Conservation (phyloP, 2,113 vertebrate genomes). For the Barbus barbus region DNA sequence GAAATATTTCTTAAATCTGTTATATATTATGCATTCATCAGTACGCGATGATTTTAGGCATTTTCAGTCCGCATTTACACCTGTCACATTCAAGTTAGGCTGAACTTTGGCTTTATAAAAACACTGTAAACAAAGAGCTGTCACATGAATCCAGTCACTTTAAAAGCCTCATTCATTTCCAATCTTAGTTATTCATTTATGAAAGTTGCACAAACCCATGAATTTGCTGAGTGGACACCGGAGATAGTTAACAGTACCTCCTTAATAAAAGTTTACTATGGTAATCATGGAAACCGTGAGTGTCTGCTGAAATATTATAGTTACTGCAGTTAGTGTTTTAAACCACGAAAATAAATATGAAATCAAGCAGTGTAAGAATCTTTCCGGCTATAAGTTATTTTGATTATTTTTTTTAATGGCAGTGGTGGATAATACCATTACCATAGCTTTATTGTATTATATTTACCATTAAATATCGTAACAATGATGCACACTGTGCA, state of each 20-base stretch:
- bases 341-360: not conserved
- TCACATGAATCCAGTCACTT: not conserved
- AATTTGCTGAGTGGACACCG: not conserved
- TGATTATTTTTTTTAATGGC: not conserved
- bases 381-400: not conserved
- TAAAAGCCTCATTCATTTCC: not conserved
- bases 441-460: no score
- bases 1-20: not conserved
- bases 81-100: not conserved
- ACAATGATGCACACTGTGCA: no score
- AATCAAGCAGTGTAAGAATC: not conserved
- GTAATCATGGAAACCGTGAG: not conserved
- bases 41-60: not conserved
- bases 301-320: not conserved
- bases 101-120: slow-evolving; percentile 30
- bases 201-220: not conserved
- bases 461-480: no score
- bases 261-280: no score
- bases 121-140: slow-evolving; percentile 8
- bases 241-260: not conserved
- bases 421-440: not conserved
- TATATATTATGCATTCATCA: not conserved
- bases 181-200: slow-evolving; percentile 7
- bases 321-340: not conserved
- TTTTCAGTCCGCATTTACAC: not conserved